A percentile compares a stretch with the other conserved stretches of the same genome.
Conservation (phyloP, 2,797 vertebrate genomes). For the Telmatherina bonti region DNA sequence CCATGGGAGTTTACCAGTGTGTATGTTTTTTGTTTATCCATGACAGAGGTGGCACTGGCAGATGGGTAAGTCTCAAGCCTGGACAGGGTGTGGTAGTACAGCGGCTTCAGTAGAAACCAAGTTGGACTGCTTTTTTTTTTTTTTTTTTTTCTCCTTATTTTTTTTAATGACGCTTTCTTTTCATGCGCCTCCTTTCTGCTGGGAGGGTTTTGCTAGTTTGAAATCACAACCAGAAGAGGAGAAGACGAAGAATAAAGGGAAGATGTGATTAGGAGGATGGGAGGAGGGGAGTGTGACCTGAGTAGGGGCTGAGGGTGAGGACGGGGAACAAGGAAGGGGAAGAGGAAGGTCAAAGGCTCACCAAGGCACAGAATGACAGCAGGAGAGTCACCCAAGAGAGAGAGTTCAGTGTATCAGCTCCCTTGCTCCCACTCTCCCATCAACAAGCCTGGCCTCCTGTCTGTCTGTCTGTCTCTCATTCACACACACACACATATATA, state of each 20-base stretch:
- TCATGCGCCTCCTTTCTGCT: conserved; percentile 42
- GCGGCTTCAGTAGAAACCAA: conserved; percentile 54
- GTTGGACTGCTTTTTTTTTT: conserved; percentile 1
- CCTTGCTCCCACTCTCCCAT: conserved; percentile 81
- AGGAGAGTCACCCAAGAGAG: conserved; percentile 89
- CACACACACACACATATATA: conserved; percentile 49
- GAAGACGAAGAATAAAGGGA: neutral
- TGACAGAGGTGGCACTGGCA: conserved; percentile 61
- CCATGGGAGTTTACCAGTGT: conserved; percentile 84
- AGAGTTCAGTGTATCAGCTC: conserved; percentile 72
- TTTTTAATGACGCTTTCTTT: conserved; percentile 51
- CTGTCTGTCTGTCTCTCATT: conserved; percentile 39
- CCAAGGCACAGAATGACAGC: conserved; percentile 94
- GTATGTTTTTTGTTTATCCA: conserved; percentile 34
- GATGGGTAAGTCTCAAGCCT: conserved; percentile 44
- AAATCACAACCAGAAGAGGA: conserved; percentile 33
- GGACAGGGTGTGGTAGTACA: conserved; percentile 40
- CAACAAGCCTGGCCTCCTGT: conserved; percentile 84
- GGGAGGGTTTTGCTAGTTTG: conserved; percentile 61
- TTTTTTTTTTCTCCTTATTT: neutral
- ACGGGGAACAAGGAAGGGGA: conserved; percentile 39
- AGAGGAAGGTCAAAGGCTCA: conserved; percentile 87
- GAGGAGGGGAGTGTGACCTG: conserved; percentile 62
- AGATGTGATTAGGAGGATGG: conserved; percentile 1
- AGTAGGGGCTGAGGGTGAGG: conserved; percentile 49